Percentiles rank a stretch among this genome's conserved stretches.
These are phyloP conservation scores for Mamestra brassicae DNA, from an alignment of 2,888 invertebrate genomes.

Conservation along the genomic window DNA sequence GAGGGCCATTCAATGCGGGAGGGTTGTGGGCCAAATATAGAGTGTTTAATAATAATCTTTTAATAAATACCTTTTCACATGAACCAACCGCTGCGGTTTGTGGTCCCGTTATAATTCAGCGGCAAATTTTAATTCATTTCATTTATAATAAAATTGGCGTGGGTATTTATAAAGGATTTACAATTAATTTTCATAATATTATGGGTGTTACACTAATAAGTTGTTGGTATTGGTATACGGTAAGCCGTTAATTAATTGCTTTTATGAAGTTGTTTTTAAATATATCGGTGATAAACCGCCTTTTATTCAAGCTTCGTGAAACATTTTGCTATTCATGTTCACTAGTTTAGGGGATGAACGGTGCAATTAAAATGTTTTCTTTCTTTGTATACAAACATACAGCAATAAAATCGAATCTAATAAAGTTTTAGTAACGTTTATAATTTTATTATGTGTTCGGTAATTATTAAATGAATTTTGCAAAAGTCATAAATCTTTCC, in stretches of 20 bases:
- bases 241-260: background rate
- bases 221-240: background rate
- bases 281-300: background rate
- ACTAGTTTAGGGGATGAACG: background rate
- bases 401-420: background rate
- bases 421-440: background rate
- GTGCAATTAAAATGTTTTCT: too few species aligned
- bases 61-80: slow-evolving; percentile 57
- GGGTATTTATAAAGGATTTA: slow-evolving; percentile 39
- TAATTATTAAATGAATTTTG: background rate
- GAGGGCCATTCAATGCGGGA: slow-evolving; percentile 42
- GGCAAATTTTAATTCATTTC: slow-evolving; percentile 54
- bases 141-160: slow-evolving; percentile 34
- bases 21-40: slow-evolving; percentile 54
- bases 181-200: slow-evolving; percentile 43
- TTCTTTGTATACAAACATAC: too few species aligned
- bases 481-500: background rate
- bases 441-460: too few species aligned
- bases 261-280: slow-evolving; percentile 6
- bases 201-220: slow-evolving; percentile 19
- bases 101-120: slow-evolving; percentile 41
- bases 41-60: slow-evolving; percentile 61
- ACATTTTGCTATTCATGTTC: background rate
- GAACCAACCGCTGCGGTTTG: slow-evolving; percentile 55
- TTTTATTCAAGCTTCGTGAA: background rate